Percentiles rank a stretch among this genome's conserved stretches.
phyloP scores from a whole-genome alignment of 2,113 vertebrate genomes.

The sheep (Ovis aries) region ARS-UI_Ramb_v3.0 NC_056056.1:169133501-169134000 shows the following conservation, averaged over 20 bases:
- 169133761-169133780: neutral
- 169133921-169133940: constrained; percentile 86
- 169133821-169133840: neutral
- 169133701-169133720: neutral
- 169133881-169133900: neutral
- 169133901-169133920: constrained; percentile 82
- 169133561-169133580: neutral
- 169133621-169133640: neutral
- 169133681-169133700: neutral
- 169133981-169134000: constrained; percentile 90
- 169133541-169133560: neutral
- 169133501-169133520: neutral
- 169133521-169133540: neutral
- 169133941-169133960: constrained; percentile 82
- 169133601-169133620: neutral
- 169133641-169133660: neutral
- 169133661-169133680: neutral
- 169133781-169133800: neutral
- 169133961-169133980: constrained; percentile 89
- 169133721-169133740: neutral
- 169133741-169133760: neutral
- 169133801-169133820: neutral
- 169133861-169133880: neutral
- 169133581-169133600: neutral
- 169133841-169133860: neutral